phyloP scores from a whole-genome alignment of 2,888 invertebrate species.

The Scrobipalpa costella region DNA sequence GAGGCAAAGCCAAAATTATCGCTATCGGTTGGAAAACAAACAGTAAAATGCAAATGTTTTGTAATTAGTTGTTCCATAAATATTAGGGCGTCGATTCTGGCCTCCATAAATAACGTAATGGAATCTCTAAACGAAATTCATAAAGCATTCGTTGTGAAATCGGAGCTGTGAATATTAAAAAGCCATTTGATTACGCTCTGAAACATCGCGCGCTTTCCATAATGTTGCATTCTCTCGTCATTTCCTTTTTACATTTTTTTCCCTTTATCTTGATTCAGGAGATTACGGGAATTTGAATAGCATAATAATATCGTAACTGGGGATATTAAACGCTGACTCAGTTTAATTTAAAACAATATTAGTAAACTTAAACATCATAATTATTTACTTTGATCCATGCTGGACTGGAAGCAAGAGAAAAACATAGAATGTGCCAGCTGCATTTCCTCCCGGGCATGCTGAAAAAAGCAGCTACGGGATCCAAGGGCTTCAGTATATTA shows the following conservation, averaged over 20 bases:
- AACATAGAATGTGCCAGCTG: too few species aligned
- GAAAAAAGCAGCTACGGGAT: too few species aligned
- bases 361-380: too few species aligned
- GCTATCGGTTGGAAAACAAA: conserved; percentile 50
- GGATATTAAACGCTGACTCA: background rate
- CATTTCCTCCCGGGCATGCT: too few species aligned
- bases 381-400: too few species aligned
- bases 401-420: too few species aligned
- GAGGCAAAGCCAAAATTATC: conserved; percentile 33
- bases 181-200: conserved; percentile 28
- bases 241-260: conserved; percentile 23
- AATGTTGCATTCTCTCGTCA: conserved; percentile 20
- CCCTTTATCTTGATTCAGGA: conserved; percentile 9
- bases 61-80: conserved; percentile 63
- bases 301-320: background rate
- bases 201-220: conserved; percentile 21
- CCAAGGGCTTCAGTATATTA: too few species aligned
- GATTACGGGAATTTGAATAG: conserved; percentile 10
- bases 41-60: conserved; percentile 59
- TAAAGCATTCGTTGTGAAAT: conserved; percentile 52
- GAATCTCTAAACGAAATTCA: conserved; percentile 53
- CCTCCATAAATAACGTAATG: conserved; percentile 59
- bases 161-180: conserved; percentile 50
- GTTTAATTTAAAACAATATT: background rate
- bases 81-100: conserved; percentile 50